Base-by-base conservation (phyloP, 2,888 invertebrate genomes). In the Buathra laborator region DNA sequence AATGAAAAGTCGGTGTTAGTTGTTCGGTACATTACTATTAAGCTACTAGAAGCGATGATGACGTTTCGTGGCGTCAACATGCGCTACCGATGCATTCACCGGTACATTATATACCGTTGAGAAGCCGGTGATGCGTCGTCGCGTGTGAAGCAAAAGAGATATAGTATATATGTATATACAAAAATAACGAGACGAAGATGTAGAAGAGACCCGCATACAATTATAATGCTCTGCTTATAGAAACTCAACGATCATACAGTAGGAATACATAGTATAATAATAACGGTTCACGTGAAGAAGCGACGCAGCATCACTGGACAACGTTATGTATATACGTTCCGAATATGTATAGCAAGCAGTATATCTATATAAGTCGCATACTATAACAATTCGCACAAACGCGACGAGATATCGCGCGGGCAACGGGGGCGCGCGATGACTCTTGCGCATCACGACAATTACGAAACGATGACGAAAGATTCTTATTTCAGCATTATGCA, bases 391-490 rank as follows among this genome's bases (percentile, higher is more conserved):
- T 75, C 75, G 51, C 75, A 37, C 37, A 66, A 51, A 66, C 75
- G 29, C 51, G 64, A 32, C 29, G 53, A 56, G 32, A 66, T 19
- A 48, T 77, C 53, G 46, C 29, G 78, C 59, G 43, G 46, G 78
- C 14, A n/a, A 12, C 70, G 62, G 62, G 16, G 16, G 74, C 32
- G 68, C 71, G 56, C 80, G 84, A 84, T 84, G 84, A 84, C 76
- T 80, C 32, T 71, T 59, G 66, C 66, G 80, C 80, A 80, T 84
- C 80, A 80, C 80, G 80, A 84, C 80, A 84, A 80, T 84, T 84
- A 84, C 84, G 84, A 80, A 84, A 84, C 71, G 76, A 84, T 84
- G 84, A 84, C 76, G 81, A 77, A 84, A 84, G 67, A 72, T 37
- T 81, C 76, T 51, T 77, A 76, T 72, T 84, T 76, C 48, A 76